Evolutionary conservation across 2,113 vertebrate genomes (phyloP).

Genomic region (Callorhinus ursinus): DNA sequence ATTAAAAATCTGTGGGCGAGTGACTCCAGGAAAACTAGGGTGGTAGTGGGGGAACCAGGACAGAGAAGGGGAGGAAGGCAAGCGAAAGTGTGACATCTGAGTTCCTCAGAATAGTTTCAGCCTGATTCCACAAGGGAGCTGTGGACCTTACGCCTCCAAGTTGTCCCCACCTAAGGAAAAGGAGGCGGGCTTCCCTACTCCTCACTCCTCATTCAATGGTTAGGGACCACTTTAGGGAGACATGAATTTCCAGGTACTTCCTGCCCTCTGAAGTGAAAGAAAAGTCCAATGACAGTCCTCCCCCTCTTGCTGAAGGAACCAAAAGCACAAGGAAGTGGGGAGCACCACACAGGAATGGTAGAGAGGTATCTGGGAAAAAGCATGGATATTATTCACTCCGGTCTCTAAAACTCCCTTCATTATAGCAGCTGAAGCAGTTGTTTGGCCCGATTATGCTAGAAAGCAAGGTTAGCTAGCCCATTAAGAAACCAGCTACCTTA

Average conservation of each 20-base stretch:
- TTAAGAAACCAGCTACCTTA: neutral
- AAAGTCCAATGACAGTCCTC: neutral
- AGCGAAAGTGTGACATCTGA: neutral
- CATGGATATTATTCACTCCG: too few species aligned
- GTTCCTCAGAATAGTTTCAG: neutral
- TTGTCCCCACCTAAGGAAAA: neutral
- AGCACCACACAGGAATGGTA: neutral
- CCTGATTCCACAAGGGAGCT: rapidly evolving
- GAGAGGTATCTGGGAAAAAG: neutral
- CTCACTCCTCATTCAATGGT: too few species aligned
- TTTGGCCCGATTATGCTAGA: neutral
- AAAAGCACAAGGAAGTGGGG: neutral
- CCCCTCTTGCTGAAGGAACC: neutral
- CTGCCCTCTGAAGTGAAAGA: neutral
- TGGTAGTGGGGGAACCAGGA: neutral
- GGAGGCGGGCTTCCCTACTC: neutral
- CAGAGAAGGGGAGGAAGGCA: neutral
- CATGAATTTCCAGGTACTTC: neutral
- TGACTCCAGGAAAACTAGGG: neutral
- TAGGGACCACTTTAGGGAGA: neutral
- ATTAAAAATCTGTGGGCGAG: neutral
- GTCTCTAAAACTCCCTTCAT: neutral
- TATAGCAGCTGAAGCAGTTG: neutral
- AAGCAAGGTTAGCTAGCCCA: neutral
- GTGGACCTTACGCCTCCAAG: neutral